Percentiles rank a stretch among this genome's conserved stretches.
These are phyloP conservation scores for Alcedo atthis DNA, from an alignment of 2,797 vertebrate genomes.

Conservation along the genomic window DNA sequence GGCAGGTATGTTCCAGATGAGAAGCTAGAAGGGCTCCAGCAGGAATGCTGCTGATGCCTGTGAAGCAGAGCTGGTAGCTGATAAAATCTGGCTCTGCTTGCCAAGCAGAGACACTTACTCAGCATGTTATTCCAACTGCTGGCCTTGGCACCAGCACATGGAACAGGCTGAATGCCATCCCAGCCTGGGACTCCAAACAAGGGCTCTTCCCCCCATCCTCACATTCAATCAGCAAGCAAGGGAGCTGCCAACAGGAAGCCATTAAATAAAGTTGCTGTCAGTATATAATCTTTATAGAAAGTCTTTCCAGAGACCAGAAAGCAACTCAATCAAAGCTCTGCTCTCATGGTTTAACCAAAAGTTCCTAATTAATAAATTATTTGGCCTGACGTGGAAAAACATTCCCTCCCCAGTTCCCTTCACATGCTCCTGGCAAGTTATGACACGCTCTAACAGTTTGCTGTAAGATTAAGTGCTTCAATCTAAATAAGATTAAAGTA, in stretches of 20 bases:
- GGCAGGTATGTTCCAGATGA: slow-evolving; percentile 35
- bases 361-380: neutral
- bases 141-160: slow-evolving; percentile 5
- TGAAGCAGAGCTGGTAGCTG: neutral
- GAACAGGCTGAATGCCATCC: neutral
- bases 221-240: neutral
- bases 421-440: neutral
- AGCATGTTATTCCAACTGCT: neutral
- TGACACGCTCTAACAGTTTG: neutral
- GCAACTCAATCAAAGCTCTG: neutral
- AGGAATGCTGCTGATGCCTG: neutral
- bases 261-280: neutral
- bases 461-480: slow-evolving; percentile 7
- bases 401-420: neutral
- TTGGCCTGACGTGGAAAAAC: neutral
- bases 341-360: neutral
- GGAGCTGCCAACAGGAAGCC: slow-evolving; percentile 34
- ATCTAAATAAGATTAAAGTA: slow-evolving; percentile 20
- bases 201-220: slow-evolving; percentile 34
- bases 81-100: neutral
- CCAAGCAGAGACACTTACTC: slow-evolving; percentile 18
- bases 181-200: slow-evolving; percentile 18
- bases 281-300: neutral
- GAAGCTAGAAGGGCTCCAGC: neutral
- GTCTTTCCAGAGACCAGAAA: neutral